phyloP scores from a whole-genome alignment of 2,113 vertebrate genomes.

The Equus przewalskii region DNA sequence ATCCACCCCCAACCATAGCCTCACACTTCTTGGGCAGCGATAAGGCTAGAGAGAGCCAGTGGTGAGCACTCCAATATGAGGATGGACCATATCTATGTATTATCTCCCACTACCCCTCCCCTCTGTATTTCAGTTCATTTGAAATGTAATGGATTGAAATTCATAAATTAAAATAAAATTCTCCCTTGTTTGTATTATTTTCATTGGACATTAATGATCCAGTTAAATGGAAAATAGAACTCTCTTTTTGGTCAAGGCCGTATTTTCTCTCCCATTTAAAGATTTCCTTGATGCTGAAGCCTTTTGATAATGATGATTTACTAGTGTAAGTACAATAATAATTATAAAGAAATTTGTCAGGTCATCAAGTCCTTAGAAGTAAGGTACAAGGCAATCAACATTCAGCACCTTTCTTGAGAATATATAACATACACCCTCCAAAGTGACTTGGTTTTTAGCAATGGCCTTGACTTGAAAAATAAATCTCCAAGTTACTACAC shows the following conservation, averaged over 20 bases:
- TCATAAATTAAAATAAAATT: background rate
- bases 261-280: background rate
- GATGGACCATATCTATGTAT: background rate
- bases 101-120: background rate
- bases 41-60: background rate
- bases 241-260: background rate
- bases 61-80: background rate
- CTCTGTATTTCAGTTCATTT: background rate
- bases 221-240: background rate
- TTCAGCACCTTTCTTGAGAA: conserved; percentile 4
- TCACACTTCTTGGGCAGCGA: background rate
- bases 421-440: background rate
- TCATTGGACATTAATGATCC: background rate
- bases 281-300: background rate
- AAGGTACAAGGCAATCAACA: background rate
- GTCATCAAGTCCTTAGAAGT: conserved; percentile 7
- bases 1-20: too few species aligned
- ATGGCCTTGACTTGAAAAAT: conserved; percentile 66
- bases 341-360: conserved; percentile 26
- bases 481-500: conserved; percentile 29
- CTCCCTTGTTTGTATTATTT: conserved; percentile 14
- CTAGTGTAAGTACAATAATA: background rate
- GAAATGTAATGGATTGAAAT: conserved; percentile 17
- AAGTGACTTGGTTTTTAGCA: conserved; percentile 43
- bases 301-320: conserved; percentile 40